A percentile compares a stretch with the other conserved stretches of the same genome.
phyloP scores from a whole-genome alignment of 2,797 vertebrate species.

The Alectoris magna region DNA sequence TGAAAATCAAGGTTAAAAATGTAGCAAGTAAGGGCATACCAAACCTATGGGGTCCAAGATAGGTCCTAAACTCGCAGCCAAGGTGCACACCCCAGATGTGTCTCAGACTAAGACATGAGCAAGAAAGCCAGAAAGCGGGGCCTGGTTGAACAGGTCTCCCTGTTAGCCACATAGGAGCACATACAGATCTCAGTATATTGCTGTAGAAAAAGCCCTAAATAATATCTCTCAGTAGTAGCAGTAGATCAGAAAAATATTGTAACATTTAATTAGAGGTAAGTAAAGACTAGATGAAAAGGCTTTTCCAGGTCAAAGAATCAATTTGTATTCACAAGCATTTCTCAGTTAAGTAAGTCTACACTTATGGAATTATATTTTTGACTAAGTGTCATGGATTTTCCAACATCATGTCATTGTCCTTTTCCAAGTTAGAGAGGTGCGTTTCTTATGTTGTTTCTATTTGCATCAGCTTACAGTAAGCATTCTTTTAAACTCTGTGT shows the following conservation, averaged over 20 bases:
- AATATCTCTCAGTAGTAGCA: not conserved
- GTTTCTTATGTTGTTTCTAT: not conserved
- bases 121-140: not conserved
- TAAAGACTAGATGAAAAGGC: not conserved
- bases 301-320: not conserved
- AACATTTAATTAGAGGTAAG: not conserved
- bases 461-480: not conserved
- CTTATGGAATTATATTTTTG: not conserved
- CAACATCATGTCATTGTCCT: not conserved
- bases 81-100: not conserved
- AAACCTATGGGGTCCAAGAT: not conserved
- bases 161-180: not conserved
- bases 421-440: not conserved
- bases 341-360: not conserved
- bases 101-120: not conserved
- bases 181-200: not conserved
- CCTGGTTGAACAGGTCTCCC: not conserved
- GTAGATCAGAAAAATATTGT: not conserved
- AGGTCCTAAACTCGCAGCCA: not conserved
- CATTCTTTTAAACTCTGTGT: not conserved
- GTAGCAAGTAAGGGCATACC: not conserved
- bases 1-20: not conserved
- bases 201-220: not conserved
- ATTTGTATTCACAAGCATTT: not conserved
- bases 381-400: not conserved